Percentiles rank a stretch among this genome's conserved stretches.
These are phyloP conservation scores for Nephrotoma guestfalica DNA, from an alignment of 2,888 invertebrate genomes.

Conservation along the genomic window DNA sequence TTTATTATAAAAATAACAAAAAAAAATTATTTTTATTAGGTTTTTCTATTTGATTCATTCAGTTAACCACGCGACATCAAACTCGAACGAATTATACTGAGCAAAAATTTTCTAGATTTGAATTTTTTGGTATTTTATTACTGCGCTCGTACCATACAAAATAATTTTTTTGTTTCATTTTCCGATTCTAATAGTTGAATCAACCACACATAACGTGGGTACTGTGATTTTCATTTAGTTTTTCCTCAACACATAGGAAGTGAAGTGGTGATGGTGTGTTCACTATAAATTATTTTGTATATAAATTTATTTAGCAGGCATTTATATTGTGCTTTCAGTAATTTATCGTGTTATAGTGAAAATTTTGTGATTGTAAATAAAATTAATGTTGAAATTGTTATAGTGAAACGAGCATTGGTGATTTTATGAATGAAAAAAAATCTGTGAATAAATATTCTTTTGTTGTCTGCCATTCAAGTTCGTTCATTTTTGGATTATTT, in stretches of 20 bases:
- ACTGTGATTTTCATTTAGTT: background rate
- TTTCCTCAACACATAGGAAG: background rate
- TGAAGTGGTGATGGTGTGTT: background rate
- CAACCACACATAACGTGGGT: background rate
- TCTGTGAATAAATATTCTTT: background rate
- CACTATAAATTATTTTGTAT: background rate
- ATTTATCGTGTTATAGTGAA: background rate
- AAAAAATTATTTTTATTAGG: background rate
- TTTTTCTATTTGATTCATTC: conserved; percentile 9
- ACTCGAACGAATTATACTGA: background rate
- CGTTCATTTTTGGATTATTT: background rate
- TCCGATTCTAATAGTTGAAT: background rate
- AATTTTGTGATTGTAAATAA: background rate
- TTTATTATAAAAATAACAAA: background rate
- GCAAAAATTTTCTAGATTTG: background rate
- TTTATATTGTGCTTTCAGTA: background rate
- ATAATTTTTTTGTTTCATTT: background rate
- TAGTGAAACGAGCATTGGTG: background rate
- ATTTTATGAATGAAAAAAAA: background rate
- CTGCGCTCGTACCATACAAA: background rate
- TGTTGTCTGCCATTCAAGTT: background rate
- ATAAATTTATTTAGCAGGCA: background rate
- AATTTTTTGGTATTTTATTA: background rate
- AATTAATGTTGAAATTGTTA: background rate
- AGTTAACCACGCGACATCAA: conserved; percentile 19